Percentiles rank a stretch among this genome's conserved stretches.
Conservation (phyloP, 2,888 invertebrate genomes). For the Lampropteryx suffumata region DNA sequence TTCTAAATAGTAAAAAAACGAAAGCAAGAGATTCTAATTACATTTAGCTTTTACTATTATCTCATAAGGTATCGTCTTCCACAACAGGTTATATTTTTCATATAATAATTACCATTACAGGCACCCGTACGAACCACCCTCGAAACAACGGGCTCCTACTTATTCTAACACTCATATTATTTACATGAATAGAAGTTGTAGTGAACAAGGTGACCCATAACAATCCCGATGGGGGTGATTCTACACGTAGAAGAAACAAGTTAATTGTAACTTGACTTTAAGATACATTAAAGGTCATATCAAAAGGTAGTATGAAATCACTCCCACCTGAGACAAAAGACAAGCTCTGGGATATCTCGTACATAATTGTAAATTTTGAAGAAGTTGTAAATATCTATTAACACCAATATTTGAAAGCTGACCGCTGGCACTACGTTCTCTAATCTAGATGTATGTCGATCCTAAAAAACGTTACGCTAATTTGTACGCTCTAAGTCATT, state of each 20-base stretch:
- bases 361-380: conserved; percentile 52
- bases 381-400: conserved; percentile 63
- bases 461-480: conserved; percentile 66
- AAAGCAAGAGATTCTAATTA: conserved; percentile 55
- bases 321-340: background rate
- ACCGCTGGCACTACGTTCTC: conserved; percentile 68
- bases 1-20: conserved; percentile 44
- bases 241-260: background rate
- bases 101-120: conserved; percentile 56
- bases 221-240: background rate
- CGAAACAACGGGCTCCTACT: conserved; percentile 47
- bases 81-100: conserved; percentile 70
- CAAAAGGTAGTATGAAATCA: background rate
- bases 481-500: conserved; percentile 64
- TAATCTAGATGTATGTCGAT: conserved; percentile 67
- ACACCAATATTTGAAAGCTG: conserved; percentile 82
- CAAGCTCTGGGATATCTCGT: conserved; percentile 9
- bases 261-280: background rate
- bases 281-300: background rate
- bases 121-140: conserved; percentile 55
- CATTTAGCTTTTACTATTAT: conserved; percentile 63
- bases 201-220: conserved; percentile 7
- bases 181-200: conserved; percentile 48
- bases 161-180: conserved; percentile 68
- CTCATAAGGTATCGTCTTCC: conserved; percentile 77